Evolutionary conservation across 2,113 vertebrate genomes (phyloP).

Genomic region (Trachemys scripta): DNA sequence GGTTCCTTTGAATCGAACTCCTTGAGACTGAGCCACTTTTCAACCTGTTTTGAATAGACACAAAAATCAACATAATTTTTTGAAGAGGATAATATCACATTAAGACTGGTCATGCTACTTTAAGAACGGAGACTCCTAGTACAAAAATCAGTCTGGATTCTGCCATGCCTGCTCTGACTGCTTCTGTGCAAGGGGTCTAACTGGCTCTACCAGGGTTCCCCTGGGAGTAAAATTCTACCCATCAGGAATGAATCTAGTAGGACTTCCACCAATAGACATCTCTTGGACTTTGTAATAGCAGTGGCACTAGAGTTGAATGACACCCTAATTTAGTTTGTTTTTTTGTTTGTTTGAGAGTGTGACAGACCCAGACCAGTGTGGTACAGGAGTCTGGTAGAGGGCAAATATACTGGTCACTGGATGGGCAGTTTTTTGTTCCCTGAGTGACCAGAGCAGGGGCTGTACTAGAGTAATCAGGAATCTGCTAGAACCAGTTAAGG

Average conservation of each 20-base stretch:
- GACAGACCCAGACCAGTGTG: no score
- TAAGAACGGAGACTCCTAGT: not conserved
- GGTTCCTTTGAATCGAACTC: not conserved
- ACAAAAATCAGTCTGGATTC: not conserved
- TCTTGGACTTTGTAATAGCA: not conserved
- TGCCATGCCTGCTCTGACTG: not conserved
- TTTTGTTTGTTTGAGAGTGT: not conserved
- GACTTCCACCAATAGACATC: not conserved
- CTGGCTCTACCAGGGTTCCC: not conserved
- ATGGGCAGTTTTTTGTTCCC: no score
- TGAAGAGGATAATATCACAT: not conserved
- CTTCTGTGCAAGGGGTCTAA: not conserved
- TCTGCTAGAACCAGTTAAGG: no score
- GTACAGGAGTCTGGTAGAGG: no score
- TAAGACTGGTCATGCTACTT: not conserved
- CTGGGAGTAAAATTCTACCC: accelerated
- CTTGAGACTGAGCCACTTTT: not conserved
- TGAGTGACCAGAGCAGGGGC: no score
- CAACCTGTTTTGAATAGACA: not conserved
- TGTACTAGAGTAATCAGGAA: no score
- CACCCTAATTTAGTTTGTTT: no score
- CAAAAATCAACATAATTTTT: not conserved
- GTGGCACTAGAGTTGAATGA: not conserved
- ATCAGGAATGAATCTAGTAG: not conserved
- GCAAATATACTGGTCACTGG: no score